Conservation (phyloP, 2,888 invertebrate genomes). For the Odontocerum albicorne region DNA sequence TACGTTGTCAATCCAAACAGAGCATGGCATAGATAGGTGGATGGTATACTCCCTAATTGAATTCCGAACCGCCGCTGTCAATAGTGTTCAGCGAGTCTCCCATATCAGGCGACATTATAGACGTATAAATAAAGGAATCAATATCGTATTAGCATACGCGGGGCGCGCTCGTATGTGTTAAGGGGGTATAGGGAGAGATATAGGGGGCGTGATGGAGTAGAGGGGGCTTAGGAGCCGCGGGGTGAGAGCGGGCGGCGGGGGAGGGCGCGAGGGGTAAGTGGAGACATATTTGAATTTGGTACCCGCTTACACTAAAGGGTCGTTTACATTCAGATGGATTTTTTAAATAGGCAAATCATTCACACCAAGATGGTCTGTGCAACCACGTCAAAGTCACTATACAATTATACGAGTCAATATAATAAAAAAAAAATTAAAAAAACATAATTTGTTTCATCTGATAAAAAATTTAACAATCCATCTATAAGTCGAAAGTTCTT, state of each 20-base stretch:
- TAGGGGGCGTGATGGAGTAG: background rate
- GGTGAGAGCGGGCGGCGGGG: slow-evolving; percentile 16
- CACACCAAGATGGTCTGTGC: no score
- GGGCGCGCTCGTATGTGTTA: slow-evolving; percentile 1
- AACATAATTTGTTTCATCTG: no score
- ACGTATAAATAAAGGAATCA: slow-evolving; percentile 38
- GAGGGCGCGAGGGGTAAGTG: slow-evolving; percentile 25
- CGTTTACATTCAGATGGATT: background rate
- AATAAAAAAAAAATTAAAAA: no score
- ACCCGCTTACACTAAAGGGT: slow-evolving; percentile 19
- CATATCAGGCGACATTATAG: slow-evolving; percentile 34
- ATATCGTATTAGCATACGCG: slow-evolving; percentile 38
- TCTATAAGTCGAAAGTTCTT: no score
- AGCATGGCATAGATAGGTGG: no score
- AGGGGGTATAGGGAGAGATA: slow-evolving; percentile 2
- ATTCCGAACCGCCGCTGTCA: slow-evolving; percentile 35
- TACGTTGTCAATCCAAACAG: no score
- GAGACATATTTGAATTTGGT: slow-evolving; percentile 36
- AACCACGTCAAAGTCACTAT: no score
- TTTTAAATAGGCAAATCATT: no score
- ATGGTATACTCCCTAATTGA: slow-evolving; percentile 32
- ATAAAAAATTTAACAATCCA: no score
- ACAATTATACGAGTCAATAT: no score
- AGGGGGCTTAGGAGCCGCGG: slow-evolving; percentile 4
- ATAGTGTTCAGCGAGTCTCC: slow-evolving; percentile 31